Base-by-base conservation (phyloP, 2,113 vertebrate species). In the Dipodomys spectabilis region DNA sequence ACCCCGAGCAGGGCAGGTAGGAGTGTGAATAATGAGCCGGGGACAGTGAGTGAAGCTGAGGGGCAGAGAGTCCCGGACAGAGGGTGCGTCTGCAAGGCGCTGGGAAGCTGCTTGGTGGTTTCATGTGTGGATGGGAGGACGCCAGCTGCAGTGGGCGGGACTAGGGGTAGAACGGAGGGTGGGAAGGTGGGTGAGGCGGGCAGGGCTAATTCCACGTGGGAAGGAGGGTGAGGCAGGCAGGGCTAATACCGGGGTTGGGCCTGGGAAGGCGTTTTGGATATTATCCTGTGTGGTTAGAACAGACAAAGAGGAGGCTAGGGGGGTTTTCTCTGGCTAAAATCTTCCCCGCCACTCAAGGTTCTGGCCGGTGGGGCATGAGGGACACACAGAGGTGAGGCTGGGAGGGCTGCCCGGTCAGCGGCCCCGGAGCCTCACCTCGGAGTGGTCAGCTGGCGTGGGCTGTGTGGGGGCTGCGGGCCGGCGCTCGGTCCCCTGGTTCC, bases 401-500 rank as follows among this genome's bases (percentile, higher is more conserved):
- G 8, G 49, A 11, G 49, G 1, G n/a, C 23, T 4, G 12, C 7
- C 39, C 39, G 16, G 6, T 13, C 68, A 10, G 25, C 72, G 73
- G n/a, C 35, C 71, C 45, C 57, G 71, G 1, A 75, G 65, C 77
- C 75, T 82, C 72, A 13, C n/a, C 32, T 53, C 1, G 1, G 57
- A 45, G 53, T 67, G 23, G 20, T n/a, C 64, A 0, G 0, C 78
- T 4, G 68, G 45, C 13, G 1, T 5, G 0, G 23, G 25, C 4
- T 15, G 0, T 3, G 15, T 2, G 4, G 60, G 57, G 72, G 30
- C 82, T 5, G 13, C 1, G 20, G 15, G 4, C 16, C 44, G 13
- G 32, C 28, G 0, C 60, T 57, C 19, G 1, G n/a, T 16, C 5
- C 69, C 25, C 57, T 0, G 30, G 39, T 12, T 45, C 44, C 1